Conservation (phyloP, 1,140 invertebrate species). For the silkworm (Bombyx mori) region DNA sequence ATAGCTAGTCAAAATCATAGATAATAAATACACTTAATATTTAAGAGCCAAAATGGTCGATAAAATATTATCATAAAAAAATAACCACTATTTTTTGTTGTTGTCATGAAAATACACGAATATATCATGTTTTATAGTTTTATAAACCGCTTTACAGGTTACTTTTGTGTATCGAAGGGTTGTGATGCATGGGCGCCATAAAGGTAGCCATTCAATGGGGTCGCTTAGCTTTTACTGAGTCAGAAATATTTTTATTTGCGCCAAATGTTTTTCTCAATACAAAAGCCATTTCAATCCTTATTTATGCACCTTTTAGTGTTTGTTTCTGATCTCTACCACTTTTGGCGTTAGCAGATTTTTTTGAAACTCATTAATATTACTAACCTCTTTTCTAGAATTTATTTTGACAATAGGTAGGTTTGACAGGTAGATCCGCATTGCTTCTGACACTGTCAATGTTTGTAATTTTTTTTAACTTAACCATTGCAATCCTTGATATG, state of each 20-base stretch:
- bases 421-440: no score
- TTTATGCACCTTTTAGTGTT: background rate
- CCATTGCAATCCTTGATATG: no score
- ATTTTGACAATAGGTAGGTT: no score
- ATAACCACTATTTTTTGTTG: background rate
- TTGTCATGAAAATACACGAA: conserved; percentile 3
- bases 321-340: background rate
- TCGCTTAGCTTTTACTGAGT: conserved; percentile 1
- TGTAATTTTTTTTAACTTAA: no score
- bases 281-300: background rate
- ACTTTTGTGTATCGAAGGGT: conserved; percentile 5
- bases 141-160: conserved; percentile 6
- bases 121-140: conserved; percentile 6
- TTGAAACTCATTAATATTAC: no score
- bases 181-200: conserved; percentile 1
- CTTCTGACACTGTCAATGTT: no score
- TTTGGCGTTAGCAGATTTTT: background rate
- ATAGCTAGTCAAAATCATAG: no score
- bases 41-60: no score
- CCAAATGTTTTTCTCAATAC: no score
- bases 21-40: no score
- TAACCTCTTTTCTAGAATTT: no score
- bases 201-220: conserved; percentile 1
- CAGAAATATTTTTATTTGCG: background rate
- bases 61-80: no score